Evolutionary conservation across 2,888 invertebrate species (phyloP), one percentile per base, ranked within the genome.

Genomic region (Gisinianus flammeolus): DNA sequence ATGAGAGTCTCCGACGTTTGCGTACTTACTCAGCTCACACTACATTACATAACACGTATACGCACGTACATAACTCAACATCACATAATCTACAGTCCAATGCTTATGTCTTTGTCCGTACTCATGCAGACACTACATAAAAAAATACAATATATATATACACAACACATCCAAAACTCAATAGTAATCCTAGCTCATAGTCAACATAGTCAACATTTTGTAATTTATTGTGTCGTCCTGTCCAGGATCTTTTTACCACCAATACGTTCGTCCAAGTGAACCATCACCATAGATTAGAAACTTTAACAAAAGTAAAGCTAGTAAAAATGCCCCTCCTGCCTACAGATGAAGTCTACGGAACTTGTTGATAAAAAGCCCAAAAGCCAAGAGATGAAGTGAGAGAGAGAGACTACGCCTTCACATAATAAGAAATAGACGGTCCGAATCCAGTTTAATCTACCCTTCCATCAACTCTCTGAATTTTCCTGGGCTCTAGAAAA

Each of bases 191-290:
- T 71, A 54, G 30, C 71, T 56, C 71, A 76, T 52, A 79, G 79
- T 76, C 77, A 79, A 79, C 71, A 76, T 52, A 79, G 79, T 76
- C 77, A 79, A 79, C 77, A 77, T 74, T 79, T 75, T 19, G 74
- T 79, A 78, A 79, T 79, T 79, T 79, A 79, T 79, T 72, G 79
- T 75, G 75, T 78, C 79, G 76, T 79, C 74, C 64, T 58, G 58
- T 67, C 72, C 77, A 71, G 71, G 66, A 71, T 71, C 77, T 78
- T 72, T 72, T 77, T 72, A 71, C 56, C 56, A 73, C 58, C 62
- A 44, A 5, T 28, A 35, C 22, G 31, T 26, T 33, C 22, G 64
- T 24, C 24, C 19, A 70, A 72, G 62, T 73, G 35, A 73, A 73
- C 73, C 73, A 35, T 73, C 62, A n/a, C n/a, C n/a, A 62, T 73